Evolutionary conservation across 2,797 vertebrate genomes (phyloP).

Genomic region (Hippocampus kuda): DNA sequence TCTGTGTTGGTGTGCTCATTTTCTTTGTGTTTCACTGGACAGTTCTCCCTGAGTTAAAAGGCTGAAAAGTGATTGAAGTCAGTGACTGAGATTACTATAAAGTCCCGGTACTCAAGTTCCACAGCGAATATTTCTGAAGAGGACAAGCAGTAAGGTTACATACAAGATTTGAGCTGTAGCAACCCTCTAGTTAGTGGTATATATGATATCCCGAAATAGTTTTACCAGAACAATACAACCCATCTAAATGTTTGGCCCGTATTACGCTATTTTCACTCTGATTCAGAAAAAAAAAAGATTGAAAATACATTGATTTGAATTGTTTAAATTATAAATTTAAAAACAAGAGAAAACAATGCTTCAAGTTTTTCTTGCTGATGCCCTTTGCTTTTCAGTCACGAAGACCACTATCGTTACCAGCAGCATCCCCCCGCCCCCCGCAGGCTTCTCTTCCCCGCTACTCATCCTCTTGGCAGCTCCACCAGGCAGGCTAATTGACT

Average conservation of each 20-base stretch:
- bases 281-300: background rate
- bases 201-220: background rate
- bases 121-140: no score
- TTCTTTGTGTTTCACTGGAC: no score
- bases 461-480: slow-evolving; percentile 51
- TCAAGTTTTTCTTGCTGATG: slow-evolving; percentile 12
- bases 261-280: no score
- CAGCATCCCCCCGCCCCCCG: slow-evolving; percentile 20
- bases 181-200: background rate
- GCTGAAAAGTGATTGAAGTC: no score
- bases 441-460: slow-evolving; percentile 37
- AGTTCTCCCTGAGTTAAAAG: no score
- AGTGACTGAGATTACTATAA: no score
- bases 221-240: background rate
- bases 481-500: slow-evolving; percentile 64
- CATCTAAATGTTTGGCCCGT: no score
- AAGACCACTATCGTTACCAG: slow-evolving; percentile 18
- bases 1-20: no score
- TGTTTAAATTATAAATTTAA: no score
- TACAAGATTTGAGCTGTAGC: background rate
- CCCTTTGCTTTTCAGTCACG: slow-evolving; percentile 37
- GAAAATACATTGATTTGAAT: no score
- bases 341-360: no score
- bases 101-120: no score
- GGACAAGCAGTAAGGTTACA: background rate